A percentile compares a stretch with the other conserved stretches of the same genome.
Conservation (phyloP, 1,140 invertebrate genomes). For the Phymastichus coffea region DNA sequence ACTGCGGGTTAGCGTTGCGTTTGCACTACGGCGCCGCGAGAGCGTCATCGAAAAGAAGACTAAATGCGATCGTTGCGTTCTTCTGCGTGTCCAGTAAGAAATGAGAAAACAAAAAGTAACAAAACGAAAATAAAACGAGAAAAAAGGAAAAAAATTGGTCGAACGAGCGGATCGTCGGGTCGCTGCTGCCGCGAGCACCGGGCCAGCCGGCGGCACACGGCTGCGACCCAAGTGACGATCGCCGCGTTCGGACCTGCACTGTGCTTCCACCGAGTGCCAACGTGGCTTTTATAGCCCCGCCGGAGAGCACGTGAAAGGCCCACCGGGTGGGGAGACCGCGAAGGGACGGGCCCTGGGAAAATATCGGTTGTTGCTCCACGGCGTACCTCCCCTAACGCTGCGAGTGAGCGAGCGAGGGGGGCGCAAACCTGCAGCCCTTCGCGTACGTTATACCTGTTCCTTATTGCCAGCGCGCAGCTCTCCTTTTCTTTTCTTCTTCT, state of each 20-base stretch:
- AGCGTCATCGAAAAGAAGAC: slow-evolving; percentile 1
- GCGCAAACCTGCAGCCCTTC: too few species aligned
- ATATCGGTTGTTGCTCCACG: too few species aligned
- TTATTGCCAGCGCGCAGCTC: slow-evolving; percentile 12
- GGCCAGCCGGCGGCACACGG: slow-evolving; percentile 32
- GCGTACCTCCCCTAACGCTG: slow-evolving; percentile 45
- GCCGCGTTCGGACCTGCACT: slow-evolving; percentile 31
- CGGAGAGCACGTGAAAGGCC: slow-evolving; percentile 21
- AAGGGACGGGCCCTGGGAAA: slow-evolving; percentile 45
- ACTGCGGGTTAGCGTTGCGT: slow-evolving; percentile 36
- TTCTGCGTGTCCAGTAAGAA: slow-evolving; percentile 1
- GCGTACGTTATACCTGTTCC: slow-evolving; percentile 18
- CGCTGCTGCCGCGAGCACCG: too few species aligned
- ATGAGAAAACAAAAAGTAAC: background rate
- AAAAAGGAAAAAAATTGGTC: slow-evolving; percentile 5
- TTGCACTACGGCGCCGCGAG: slow-evolving; percentile 4
- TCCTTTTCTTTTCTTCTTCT: slow-evolving; percentile 32
- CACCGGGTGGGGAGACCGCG: background rate
- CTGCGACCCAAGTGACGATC: background rate
- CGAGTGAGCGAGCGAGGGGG: slow-evolving; percentile 1
- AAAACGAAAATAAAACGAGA: too few species aligned
- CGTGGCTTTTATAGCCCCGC: slow-evolving; percentile 22
- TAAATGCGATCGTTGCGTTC: slow-evolving; percentile 7
- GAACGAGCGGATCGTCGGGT: too few species aligned
- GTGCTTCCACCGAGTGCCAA: background rate